Base-by-base conservation (phyloP, 2,888 invertebrate genomes). In the Catocala fraxini region DNA sequence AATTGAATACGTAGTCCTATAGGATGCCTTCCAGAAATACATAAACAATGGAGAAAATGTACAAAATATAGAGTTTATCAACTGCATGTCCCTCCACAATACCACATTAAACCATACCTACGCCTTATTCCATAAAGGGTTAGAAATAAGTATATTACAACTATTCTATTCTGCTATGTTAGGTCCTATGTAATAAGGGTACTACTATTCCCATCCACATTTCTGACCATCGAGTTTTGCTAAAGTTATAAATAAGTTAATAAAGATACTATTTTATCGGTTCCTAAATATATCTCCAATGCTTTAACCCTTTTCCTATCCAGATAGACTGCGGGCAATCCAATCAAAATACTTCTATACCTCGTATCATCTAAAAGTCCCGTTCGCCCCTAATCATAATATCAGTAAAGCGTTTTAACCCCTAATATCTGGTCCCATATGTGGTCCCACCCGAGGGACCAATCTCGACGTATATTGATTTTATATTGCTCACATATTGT, bases 381-480 rank as follows among this genome's bases (percentile, higher is more conserved):
- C 65, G 42, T 41, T 64, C 59, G 49, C 65, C 69, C 63, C 67
- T 66, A 72, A 77, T 78, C 74, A 81, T 73, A 73, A 77, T 81
- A 82, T 83, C 77, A 82, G 75, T 77, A 77, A 74, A 73, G 70
- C 71, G 70, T 70, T 80, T 79, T 68, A 79, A 73, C 73, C 76
- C 65, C 59, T 65, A 70, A 71, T 72, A 62, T 64, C 69, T 61
- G 75, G 73, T 74, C 82, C 81, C 83, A 84, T 81, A 75, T 83
- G 83, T 66, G 71, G 11, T 62, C 42, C 41, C 65, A 62, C 80
- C 76, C 80, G 25, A 33, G 82, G 84, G 88, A 80, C 71, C 83
- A 75, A 84, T 85, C 73, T 70, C 67, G 64, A 64, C 70, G 74
- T 80, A 81, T 86, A 87, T 88, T 81, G 86, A 87, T 87, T 86